Percentiles rank a stretch among this genome's conserved stretches.
These are phyloP conservation scores for Procavia capensis DNA, from an alignment of 2,113 vertebrate species.

Conservation along the genomic window DNA sequence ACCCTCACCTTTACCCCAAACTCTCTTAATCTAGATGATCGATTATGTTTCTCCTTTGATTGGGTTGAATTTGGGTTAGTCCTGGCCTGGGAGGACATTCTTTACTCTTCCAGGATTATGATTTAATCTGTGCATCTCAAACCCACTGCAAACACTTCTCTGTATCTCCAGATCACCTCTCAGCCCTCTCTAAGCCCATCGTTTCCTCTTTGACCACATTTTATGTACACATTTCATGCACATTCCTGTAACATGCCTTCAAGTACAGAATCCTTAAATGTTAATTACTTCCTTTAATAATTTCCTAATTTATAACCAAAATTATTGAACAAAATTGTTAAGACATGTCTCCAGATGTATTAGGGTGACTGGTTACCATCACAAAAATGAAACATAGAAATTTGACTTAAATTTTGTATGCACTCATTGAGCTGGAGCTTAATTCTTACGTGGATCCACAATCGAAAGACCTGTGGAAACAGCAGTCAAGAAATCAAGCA, in stretches of 20 bases:
- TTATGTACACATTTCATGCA: constrained; percentile 14
- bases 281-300: background rate
- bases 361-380: background rate
- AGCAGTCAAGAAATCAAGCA: no score
- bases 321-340: constrained; percentile 2
- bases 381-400: background rate
- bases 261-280: constrained; percentile 21
- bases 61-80: constrained; percentile 40
- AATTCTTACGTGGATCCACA: background rate
- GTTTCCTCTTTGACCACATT: background rate
- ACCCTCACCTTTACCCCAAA: constrained; percentile 59
- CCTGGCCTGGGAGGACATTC: constrained; percentile 34
- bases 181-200: constrained; percentile 5
- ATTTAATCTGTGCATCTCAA: constrained; percentile 64
- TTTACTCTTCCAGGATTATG: constrained; percentile 54
- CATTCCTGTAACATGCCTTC: background rate
- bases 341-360: background rate
- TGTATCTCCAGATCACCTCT: constrained; percentile 58
- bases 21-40: constrained; percentile 49
- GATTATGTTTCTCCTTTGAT: constrained; percentile 36
- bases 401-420: background rate
- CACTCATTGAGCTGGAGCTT: background rate
- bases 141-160: constrained; percentile 18
- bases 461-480: no score
- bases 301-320: constrained; percentile 1